phyloP scores from a whole-genome alignment of 2,888 invertebrate genomes.

The Stenoptilia bipunctidactyla region DNA sequence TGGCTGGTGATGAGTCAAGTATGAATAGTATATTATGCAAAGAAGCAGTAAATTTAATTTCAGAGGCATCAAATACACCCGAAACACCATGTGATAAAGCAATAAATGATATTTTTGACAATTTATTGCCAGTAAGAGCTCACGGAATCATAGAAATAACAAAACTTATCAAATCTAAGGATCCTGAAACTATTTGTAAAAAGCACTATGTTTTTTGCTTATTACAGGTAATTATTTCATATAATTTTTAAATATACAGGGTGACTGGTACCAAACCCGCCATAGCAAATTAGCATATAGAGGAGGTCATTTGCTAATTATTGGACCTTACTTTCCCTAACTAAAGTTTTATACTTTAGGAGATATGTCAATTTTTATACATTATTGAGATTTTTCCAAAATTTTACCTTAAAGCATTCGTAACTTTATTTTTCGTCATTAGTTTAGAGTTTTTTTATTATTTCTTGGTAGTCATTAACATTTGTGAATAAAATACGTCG shows the following conservation, averaged over 20 bases:
- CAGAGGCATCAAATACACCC: conserved; percentile 21
- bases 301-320: too few relatives aligned
- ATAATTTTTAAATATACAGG: too few relatives aligned
- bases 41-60: conserved; percentile 40
- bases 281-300: too few relatives aligned
- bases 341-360: too few relatives aligned
- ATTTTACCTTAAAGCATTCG: too few relatives aligned
- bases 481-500: too few relatives aligned
- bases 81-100: conserved; percentile 71
- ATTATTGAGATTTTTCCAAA: too few relatives aligned
- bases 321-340: too few relatives aligned
- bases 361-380: too few relatives aligned
- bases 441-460: conserved; percentile 2
- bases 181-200: conserved; percentile 74
- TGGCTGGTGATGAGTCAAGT: conserved; percentile 25
- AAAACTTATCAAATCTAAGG: conserved; percentile 77
- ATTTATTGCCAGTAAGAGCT: conserved; percentile 82
- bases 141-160: conserved; percentile 82
- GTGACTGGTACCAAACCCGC: too few relatives aligned
- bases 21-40: conserved; percentile 39
- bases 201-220: conserved; percentile 77
- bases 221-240: conserved; percentile 69
- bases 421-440: too few relatives aligned
- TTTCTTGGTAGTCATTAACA: conserved; percentile 1
- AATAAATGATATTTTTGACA: conserved; percentile 76